phyloP scores from a whole-genome alignment of 2,888 invertebrate genomes.

The Lasioglossum zephyrum region DNA sequence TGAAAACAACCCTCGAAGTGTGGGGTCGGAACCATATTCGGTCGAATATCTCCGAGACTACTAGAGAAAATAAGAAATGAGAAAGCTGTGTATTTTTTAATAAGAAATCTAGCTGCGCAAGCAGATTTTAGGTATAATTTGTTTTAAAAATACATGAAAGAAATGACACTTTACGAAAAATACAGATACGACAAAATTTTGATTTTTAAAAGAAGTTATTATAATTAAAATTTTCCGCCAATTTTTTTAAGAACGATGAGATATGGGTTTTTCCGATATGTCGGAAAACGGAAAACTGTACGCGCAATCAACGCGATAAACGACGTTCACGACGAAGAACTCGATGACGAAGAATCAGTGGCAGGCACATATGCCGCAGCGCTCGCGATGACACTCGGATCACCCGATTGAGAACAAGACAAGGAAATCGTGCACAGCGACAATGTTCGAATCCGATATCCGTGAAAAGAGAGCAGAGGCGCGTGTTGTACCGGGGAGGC shows the following conservation, averaged over 20 bases:
- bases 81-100: not conserved
- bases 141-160: not conserved
- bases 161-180: not conserved
- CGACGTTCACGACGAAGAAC: not conserved
- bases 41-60: not conserved
- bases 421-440: not conserved
- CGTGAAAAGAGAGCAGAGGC: conserved; percentile 33
- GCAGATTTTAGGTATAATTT: not conserved
- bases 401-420: not conserved
- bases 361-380: not conserved
- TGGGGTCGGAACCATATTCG: not conserved
- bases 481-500: conserved; percentile 59
- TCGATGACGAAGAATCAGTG: conserved; percentile 1
- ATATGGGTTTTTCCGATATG: not conserved
- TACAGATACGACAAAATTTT: too few species aligned
- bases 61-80: too few species aligned
- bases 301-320: not conserved
- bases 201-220: not conserved
- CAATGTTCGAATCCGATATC: conserved; percentile 13
- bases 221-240: not conserved
- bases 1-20: not conserved
- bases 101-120: not conserved
- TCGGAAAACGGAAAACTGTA: not conserved
- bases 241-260: not conserved
- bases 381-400: not conserved